Conservation (phyloP, 2,888 invertebrate genomes). For the Papilio gigon region DNA sequence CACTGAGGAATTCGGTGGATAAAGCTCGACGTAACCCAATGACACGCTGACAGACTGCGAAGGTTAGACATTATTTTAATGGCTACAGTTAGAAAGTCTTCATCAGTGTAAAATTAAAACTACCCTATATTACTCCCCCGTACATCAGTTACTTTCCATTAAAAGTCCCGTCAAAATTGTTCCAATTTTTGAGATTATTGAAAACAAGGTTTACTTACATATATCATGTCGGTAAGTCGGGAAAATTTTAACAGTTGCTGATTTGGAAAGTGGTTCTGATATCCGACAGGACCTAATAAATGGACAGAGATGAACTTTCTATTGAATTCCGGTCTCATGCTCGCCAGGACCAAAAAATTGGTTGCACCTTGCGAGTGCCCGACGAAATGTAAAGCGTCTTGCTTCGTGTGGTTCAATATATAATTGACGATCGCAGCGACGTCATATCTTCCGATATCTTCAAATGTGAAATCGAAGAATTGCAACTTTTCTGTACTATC, state of each 20-base stretch:
- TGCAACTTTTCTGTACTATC: slow-evolving; percentile 47
- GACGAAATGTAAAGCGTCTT: slow-evolving; percentile 63
- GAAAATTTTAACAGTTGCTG: slow-evolving; percentile 47
- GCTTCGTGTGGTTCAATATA: slow-evolving; percentile 55
- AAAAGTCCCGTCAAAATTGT: no score
- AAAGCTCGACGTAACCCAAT: slow-evolving; percentile 56
- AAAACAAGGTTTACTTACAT: no score
- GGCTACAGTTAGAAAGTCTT: no score
- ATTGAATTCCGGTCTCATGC: slow-evolving; percentile 64
- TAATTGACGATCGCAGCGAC: slow-evolving; percentile 69
- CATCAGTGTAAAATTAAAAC: no score
- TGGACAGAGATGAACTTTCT: slow-evolving; percentile 64
- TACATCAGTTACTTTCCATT: no score
- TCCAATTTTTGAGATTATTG: no score
- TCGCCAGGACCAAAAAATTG: slow-evolving; percentile 59
- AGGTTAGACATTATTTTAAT: not conserved
- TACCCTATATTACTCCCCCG: no score
- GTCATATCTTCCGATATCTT: slow-evolving; percentile 68
- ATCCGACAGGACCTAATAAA: slow-evolving; percentile 67
- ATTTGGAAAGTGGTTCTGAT: slow-evolving; percentile 59
- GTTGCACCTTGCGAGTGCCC: slow-evolving; percentile 76
- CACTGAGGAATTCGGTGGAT: slow-evolving; percentile 46
- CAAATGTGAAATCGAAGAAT: slow-evolving; percentile 71
- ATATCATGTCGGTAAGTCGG: slow-evolving; percentile 54
- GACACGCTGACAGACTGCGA: slow-evolving; percentile 48